Percentiles rank a stretch among this genome's conserved stretches.
These are phyloP conservation scores for Orussus abietinus DNA, from an alignment of 1,140 invertebrate species.

Conservation along the genomic window DNA sequence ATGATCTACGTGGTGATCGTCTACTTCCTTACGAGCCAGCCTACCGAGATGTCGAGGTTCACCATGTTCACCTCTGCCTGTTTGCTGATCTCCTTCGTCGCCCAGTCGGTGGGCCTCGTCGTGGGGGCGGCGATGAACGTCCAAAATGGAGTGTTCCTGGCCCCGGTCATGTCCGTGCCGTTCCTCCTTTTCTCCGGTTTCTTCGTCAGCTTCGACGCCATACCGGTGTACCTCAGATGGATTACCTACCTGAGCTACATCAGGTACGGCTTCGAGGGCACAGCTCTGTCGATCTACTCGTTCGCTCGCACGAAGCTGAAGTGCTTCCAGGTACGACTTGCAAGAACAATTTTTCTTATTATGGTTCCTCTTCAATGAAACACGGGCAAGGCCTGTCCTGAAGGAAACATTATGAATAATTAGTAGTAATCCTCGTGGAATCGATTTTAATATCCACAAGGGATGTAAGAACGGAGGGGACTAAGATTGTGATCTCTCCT, in stretches of 20 bases:
- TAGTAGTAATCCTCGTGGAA: too few species aligned
- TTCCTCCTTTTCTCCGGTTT: conserved; percentile 94
- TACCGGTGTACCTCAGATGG: conserved; percentile 92
- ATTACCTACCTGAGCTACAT: conserved; percentile 95
- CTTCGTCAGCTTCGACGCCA: conserved; percentile 95
- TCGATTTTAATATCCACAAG: too few species aligned
- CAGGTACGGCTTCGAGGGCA: conserved; percentile 92
- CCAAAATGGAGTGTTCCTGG: conserved; percentile 92
- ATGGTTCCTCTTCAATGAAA: too few species aligned
- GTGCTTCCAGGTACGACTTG: conserved; percentile 62
- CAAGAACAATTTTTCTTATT: conserved; percentile 4
- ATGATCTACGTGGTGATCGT: conserved; percentile 90
- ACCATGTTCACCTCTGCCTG: conserved; percentile 86
- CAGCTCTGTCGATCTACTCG: conserved; percentile 88
- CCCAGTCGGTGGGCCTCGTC: conserved; percentile 91
- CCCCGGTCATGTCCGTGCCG: conserved; percentile 91
- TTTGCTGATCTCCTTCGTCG: conserved; percentile 89
- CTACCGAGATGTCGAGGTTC: conserved; percentile 76
- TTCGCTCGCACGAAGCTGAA: conserved; percentile 76
- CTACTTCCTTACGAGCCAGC: conserved; percentile 93
- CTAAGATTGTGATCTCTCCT: too few species aligned
- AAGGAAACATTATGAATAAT: too few species aligned
- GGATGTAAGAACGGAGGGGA: too few species aligned
- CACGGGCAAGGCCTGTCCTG: too few species aligned
- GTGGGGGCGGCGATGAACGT: conserved; percentile 94